Percentiles rank a stretch among this genome's conserved stretches.
phyloP scores from a whole-genome alignment of 1,140 invertebrate genomes.

The Drosophila sturtevanti region DNA sequence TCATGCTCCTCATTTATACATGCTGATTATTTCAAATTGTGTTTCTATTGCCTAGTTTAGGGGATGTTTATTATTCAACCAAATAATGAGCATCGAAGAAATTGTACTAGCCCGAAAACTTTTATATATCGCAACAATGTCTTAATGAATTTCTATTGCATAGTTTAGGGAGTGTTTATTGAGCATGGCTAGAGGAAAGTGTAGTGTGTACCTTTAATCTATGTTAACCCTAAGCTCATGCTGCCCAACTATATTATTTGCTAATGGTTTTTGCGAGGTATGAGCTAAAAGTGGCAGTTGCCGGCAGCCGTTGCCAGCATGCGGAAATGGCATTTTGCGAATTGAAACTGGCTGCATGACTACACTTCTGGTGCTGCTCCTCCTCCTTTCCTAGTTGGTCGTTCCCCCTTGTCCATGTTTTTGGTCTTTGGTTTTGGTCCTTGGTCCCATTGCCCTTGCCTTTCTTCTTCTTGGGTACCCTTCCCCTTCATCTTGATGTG shows the following conservation, averaged over 20 bases:
- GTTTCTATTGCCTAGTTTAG: too few relatives aligned
- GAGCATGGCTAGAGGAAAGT: background rate
- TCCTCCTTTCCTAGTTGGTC: background rate
- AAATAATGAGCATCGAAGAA: too few relatives aligned
- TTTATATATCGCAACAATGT: background rate
- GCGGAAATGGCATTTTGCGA: conserved; percentile 67
- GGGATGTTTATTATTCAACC: too few relatives aligned
- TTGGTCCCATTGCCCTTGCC: background rate
- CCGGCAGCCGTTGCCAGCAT: conserved; percentile 38
- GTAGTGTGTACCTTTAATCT: background rate
- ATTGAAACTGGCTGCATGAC: conserved; percentile 57
- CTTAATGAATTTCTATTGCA: background rate
- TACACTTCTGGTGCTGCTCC: conserved; percentile 4
- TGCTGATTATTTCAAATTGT: too few relatives aligned
- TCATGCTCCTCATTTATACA: too few relatives aligned
- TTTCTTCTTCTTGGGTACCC: too few relatives aligned
- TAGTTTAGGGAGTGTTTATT: background rate
- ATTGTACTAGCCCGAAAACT: too few relatives aligned
- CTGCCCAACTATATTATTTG: background rate
- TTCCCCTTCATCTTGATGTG: too few relatives aligned
- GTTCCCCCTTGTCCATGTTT: background rate
- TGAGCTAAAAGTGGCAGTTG: conserved; percentile 20
- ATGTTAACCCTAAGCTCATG: background rate
- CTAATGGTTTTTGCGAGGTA: background rate
- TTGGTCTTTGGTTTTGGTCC: conserved; percentile 1